Evolutionary conservation across 2,888 invertebrate genomes (phyloP).

Genomic region (Orthosia incerta): DNA sequence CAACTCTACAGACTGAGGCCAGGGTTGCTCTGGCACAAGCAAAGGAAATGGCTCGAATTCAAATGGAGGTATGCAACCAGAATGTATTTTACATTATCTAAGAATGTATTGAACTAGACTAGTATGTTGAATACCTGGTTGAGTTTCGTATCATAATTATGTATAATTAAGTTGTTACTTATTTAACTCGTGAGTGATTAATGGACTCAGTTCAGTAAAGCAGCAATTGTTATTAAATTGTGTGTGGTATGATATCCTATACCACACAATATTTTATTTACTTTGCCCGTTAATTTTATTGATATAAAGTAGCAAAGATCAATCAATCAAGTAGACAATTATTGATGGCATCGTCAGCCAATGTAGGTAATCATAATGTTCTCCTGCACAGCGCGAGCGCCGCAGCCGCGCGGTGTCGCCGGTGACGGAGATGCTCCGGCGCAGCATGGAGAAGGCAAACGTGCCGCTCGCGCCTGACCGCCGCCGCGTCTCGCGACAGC

Average conservation of each 20-base stretch:
- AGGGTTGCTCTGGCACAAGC: conserved; percentile 97
- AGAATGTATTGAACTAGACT: conserved; percentile 8
- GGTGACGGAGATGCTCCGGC: conserved; percentile 96
- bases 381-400: conserved; percentile 82
- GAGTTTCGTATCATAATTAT: conserved; percentile 19
- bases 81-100: conserved; percentile 1
- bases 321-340: not conserved
- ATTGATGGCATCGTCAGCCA: not conserved
- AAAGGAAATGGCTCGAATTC: conserved; percentile 97
- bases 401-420: conserved; percentile 94
- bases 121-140: conserved; percentile 13
- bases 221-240: not conserved
- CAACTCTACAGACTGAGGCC: conserved; percentile 96
- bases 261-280: not conserved
- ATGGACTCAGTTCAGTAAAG: not conserved
- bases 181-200: conserved; percentile 2
- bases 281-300: not conserved
- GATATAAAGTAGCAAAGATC: not conserved
- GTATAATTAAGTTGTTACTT: conserved; percentile 25
- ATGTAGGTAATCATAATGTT: conserved; percentile 4
- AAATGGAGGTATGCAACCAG: conserved; percentile 94
- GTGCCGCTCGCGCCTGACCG: conserved; percentile 96
- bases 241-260: not conserved
- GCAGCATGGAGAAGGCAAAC: conserved; percentile 95
- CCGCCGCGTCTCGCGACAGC: conserved; percentile 95